These are phyloP conservation scores for Stramonita haemastoma DNA, from an alignment of 2,888 invertebrate genomes.

Conservation along the genomic window DNA sequence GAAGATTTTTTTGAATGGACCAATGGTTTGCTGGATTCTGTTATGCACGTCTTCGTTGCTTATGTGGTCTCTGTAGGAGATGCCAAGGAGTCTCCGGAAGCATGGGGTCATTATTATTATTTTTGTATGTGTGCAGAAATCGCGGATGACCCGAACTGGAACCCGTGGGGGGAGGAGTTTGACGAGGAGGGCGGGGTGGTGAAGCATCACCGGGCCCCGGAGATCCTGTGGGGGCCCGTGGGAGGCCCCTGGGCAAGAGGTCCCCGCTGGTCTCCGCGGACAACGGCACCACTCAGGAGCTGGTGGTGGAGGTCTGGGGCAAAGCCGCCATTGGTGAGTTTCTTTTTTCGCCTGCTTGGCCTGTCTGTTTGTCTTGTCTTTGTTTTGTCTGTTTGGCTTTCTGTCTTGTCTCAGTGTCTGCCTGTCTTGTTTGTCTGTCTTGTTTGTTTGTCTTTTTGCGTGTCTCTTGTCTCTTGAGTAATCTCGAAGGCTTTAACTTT, in stretches of 20 bases:
- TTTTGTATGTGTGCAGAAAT: constrained; percentile 43
- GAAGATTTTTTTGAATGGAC: no score
- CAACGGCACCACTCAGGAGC: constrained; percentile 39
- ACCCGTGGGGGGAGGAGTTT: constrained; percentile 73
- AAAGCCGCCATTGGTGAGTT: constrained; percentile 70
- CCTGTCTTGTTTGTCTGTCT: no score
- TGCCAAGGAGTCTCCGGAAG: no score
- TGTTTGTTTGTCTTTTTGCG: no score
- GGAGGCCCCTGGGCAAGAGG: constrained; percentile 47
- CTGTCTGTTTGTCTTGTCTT: background rate
- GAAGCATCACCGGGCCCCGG: constrained; percentile 62
- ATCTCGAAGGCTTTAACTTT: no score
- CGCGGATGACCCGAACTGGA: constrained; percentile 69
- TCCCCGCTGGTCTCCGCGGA: constrained; percentile 43
- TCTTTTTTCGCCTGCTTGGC: background rate
- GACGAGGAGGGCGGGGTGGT: constrained; percentile 64
- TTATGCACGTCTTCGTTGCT: no score
- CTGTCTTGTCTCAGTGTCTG: background rate
- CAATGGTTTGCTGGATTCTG: no score
- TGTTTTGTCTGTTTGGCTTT: background rate
- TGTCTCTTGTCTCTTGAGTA: no score
- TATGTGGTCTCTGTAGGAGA: no score
- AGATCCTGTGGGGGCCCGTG: constrained; percentile 57
- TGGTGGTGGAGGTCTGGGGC: constrained; percentile 68
- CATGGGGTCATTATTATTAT: no score